Evolutionary conservation across 2,113 vertebrate species (phyloP).

Genomic region (Grallaria varia): DNA sequence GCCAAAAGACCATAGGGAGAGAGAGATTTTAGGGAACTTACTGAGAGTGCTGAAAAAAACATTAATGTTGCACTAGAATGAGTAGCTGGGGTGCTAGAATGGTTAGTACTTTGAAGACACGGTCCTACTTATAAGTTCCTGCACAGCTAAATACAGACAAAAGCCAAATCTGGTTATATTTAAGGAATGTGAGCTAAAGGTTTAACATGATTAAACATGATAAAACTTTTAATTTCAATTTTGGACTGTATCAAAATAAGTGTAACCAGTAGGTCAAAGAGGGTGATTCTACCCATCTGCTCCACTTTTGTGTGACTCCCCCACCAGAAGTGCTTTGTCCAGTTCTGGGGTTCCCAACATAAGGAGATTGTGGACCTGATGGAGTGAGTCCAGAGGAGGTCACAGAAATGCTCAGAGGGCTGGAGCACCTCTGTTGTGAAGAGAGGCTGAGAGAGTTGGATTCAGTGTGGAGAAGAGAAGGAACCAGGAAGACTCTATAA

Average conservation of each 20-base stretch:
- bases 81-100: background rate
- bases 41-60: background rate
- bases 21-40: background rate
- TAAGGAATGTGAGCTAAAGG: background rate
- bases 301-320: background rate
- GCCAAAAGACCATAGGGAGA: background rate
- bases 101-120: background rate
- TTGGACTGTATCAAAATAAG: background rate
- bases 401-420: background rate
- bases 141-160: background rate
- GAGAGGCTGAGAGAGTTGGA: background rate
- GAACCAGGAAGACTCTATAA: background rate
- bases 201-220: background rate
- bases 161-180: background rate
- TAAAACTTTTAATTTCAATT: background rate
- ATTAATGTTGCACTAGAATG: background rate
- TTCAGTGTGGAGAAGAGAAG: background rate
- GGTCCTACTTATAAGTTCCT: background rate
- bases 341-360: background rate
- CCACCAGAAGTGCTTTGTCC: background rate
- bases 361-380: background rate
- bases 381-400: background rate
- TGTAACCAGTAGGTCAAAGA: background rate
- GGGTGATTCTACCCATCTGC: background rate
- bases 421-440: background rate